A percentile compares a stretch with the other conserved stretches of the same genome.
These are phyloP conservation scores for Coenobita brevimanus DNA, from an alignment of 1,140 invertebrate genomes.

Conservation along the genomic window DNA sequence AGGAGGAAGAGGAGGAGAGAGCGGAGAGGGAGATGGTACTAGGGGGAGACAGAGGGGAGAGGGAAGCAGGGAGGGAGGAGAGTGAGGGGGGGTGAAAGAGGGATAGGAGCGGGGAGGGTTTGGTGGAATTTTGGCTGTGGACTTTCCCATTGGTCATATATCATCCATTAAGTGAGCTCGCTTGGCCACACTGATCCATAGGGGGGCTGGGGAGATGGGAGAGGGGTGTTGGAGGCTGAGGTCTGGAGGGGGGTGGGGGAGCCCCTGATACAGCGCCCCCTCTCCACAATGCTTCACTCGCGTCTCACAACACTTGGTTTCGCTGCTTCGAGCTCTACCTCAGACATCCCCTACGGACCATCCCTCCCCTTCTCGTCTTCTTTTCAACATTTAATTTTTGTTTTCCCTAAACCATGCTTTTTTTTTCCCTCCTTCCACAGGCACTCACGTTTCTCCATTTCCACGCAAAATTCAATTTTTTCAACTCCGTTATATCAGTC, in stretches of 20 bases:
- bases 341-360: not conserved
- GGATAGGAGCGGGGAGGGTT: not conserved
- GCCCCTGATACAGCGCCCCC: not conserved
- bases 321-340: no score
- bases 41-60: not conserved
- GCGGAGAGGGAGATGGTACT: not conserved
- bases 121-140: conserved; percentile 61
- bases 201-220: conserved; percentile 22
- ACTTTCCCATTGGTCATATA: conserved; percentile 68
- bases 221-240: conserved; percentile 50
- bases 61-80: not conserved
- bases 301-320: conserved; percentile 19
- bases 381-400: no score
- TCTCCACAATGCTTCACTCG: conserved; percentile 54
- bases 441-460: not conserved
- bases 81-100: not conserved
- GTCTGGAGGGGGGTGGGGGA: conserved; percentile 24
- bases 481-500: no score
- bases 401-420: no score
- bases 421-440: not conserved
- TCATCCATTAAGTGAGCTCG: conserved; percentile 68
- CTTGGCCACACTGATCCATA: conserved; percentile 68
- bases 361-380: no score
- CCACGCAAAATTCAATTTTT: no score
- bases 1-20: not conserved